phyloP scores from a whole-genome alignment of 2,888 invertebrate species.

The Ametastegia equiseti region DNA sequence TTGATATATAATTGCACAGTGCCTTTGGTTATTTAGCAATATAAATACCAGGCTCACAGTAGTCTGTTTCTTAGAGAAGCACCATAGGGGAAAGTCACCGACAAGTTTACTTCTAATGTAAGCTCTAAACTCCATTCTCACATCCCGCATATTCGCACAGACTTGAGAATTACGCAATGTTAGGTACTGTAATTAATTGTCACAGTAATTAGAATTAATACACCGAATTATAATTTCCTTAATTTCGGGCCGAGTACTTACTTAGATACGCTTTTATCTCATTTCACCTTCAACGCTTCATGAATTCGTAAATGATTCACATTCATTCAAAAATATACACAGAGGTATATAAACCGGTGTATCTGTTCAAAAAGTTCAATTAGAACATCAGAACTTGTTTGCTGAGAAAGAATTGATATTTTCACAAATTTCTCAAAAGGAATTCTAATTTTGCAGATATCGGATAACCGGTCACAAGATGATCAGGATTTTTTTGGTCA shows the following conservation, averaged over 20 bases:
- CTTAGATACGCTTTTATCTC: not conserved
- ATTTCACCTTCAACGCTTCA: not conserved
- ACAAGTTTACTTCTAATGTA: slow-evolving; percentile 1
- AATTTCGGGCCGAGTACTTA: not conserved
- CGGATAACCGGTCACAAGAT: no score
- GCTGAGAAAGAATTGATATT: no score
- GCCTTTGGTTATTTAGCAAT: slow-evolving; percentile 19
- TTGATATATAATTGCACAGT: not conserved
- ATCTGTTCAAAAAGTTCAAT: no score
- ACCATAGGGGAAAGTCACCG: not conserved
- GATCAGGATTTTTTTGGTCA: no score
- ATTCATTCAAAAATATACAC: not conserved
- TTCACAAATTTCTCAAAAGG: no score
- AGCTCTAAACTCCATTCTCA: not conserved
- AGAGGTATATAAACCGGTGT: no score
- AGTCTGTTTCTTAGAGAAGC: not conserved
- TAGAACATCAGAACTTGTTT: no score
- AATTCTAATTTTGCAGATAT: no score
- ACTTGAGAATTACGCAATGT: not conserved
- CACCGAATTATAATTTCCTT: not conserved
- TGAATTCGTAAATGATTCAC: not conserved
- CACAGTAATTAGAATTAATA: not conserved
- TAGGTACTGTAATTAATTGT: not conserved
- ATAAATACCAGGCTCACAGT: not conserved
- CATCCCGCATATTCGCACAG: not conserved